Base-by-base conservation (phyloP, 2,888 invertebrate species). In the Dasypolia templi region DNA sequence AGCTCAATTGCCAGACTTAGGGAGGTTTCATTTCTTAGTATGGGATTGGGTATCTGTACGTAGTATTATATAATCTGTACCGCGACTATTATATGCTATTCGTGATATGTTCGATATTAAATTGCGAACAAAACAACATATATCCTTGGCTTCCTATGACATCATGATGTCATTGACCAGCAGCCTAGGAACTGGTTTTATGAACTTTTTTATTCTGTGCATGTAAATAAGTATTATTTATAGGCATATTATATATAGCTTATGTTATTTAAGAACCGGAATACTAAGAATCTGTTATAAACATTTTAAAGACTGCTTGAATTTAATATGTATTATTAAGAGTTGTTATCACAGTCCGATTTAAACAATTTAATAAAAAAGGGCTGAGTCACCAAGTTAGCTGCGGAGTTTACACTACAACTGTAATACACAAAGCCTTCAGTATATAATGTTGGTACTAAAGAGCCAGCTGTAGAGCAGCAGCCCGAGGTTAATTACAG, bases 361-460 rank as follows among this genome's bases (percentile, higher is more conserved):
- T 83, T 59, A 12, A 65, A 55, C 26, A 59, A 49, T 74, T 83
- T 56, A 69, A 68, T 72, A 76, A 9, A 49, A 83, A 77, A 77
- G 42, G 11, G 1, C 56, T 75, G 42, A 53, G 66, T 68, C 72
- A 80, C 67, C 49, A 64, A 83, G 72, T 72, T 72, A 78, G 66
- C 64, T 63, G 46, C 53, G 63, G 63, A 75, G 79, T 78, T 77
- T 74, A 77, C 74, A 77, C 72, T 71, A 75, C 62, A 81, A 78
- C 77, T 70, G 75, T 83, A 87, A 87, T 85, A 83, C 86, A 79
- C 79, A 82, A 78, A 86, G 77, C 69, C 83, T 86, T 83, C 82
- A 64, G 75, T 77, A 81, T 74, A 80, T 81, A 80, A 85, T 81
- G 72, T 79, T 72, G 62, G 56, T 49, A 63, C 80, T 81, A 77